phyloP scores from a whole-genome alignment of 1,140 invertebrate species.

The Sminthurides bifidus region DNA sequence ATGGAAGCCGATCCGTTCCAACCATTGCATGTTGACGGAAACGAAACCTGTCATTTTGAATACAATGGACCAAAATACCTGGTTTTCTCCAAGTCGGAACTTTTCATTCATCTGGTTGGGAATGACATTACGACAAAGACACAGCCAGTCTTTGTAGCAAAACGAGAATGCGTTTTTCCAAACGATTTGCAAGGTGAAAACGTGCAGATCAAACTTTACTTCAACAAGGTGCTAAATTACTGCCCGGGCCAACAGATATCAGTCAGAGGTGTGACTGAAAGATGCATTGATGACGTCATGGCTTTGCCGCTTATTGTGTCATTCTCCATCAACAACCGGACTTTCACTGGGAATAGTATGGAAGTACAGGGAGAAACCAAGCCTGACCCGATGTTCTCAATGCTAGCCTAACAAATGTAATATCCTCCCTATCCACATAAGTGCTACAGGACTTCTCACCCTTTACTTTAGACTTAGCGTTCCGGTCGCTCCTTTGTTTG shows the following conservation, averaged over 20 bases:
- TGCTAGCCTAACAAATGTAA: too few species aligned
- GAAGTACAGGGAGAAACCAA: conserved; percentile 6
- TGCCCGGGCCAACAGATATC: conserved; percentile 3
- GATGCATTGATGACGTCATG: conserved; percentile 13
- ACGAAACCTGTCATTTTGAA: conserved; percentile 10
- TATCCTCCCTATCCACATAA: too few species aligned
- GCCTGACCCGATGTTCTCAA: conserved; percentile 6
- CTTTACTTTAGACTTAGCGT: too few species aligned
- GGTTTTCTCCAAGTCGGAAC: conserved; percentile 4
- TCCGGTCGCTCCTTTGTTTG: too few species aligned
- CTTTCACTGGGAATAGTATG: conserved; percentile 8
- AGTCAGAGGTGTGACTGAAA: not conserved
- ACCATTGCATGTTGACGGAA: conserved; percentile 4
- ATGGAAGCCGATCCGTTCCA: conserved; percentile 18
- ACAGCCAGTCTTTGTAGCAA: not conserved
- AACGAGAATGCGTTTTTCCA: not conserved
- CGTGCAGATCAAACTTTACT: conserved; percentile 13
- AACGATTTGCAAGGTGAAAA: conserved; percentile 1
- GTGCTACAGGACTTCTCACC: too few species aligned
- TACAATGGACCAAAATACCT: conserved; percentile 14
- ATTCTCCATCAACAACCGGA: conserved; percentile 12
- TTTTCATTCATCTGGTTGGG: conserved; percentile 9
- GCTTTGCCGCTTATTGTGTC: conserved; percentile 9
- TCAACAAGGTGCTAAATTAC: conserved; percentile 7
- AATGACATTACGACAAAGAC: not conserved